Conservation (phyloP, 1,140 invertebrate species). For the Penaeus chinensis region DNA sequence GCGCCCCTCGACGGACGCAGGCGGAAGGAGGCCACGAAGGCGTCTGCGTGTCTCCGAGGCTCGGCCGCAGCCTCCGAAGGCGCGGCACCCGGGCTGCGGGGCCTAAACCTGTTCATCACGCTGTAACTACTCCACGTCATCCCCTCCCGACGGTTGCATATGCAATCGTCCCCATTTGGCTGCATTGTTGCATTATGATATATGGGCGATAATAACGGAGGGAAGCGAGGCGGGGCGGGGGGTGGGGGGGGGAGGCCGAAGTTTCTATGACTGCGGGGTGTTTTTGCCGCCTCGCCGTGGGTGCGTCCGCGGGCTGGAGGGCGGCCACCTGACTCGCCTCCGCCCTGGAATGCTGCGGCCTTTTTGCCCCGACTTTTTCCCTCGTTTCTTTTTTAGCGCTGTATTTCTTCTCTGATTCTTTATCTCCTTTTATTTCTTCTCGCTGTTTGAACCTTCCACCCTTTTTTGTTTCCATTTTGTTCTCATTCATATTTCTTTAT, state of each 20-base stretch:
- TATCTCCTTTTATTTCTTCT: conserved; percentile 7
- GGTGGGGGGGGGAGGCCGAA: neutral
- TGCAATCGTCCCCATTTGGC: conserved; percentile 54
- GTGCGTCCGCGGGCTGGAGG: neutral
- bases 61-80: too few species aligned
- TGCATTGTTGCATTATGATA: conserved; percentile 59
- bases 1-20: too few species aligned
- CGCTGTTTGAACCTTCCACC: too few species aligned
- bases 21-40: too few species aligned
- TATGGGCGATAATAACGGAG: conserved; percentile 49
- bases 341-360: too few species aligned
- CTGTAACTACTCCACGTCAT: conserved; percentile 57
- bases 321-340: conserved; percentile 5
- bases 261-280: conserved; percentile 19
- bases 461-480: neutral
- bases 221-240: neutral
- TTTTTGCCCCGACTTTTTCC: too few species aligned
- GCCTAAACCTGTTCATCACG: conserved; percentile 43
- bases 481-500: too few species aligned
- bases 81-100: neutral
- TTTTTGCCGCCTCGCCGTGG: neutral
- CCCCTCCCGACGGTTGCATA: conserved; percentile 52
- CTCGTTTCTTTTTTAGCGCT: neutral
- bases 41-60: too few species aligned
- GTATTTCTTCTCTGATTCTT: neutral